Base-by-base conservation (phyloP, 2,888 invertebrate genomes). In the Graphium colonna region DNA sequence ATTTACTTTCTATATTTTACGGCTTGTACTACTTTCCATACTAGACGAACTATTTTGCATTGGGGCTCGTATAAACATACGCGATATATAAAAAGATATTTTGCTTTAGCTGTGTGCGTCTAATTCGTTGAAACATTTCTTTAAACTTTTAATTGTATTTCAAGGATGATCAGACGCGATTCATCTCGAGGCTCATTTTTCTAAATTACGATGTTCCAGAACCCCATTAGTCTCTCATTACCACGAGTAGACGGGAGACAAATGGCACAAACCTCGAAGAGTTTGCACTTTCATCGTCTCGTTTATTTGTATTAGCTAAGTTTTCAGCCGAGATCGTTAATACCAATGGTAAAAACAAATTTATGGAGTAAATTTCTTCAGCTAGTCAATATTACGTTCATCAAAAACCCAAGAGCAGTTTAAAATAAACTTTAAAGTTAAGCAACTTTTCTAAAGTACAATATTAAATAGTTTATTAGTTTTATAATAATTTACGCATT, bases 271-370 rank as follows among this genome's bases (percentile, higher is more conserved):
- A 66, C 62, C 65, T 69, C 68, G 69, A 71, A 68, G 68, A 71
- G 73, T 71, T 70, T 69, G 66, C 75, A 69, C 68, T 65, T 69
- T 66, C 63, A 60, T 66, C 63, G 61, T 60, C 62, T 70, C 75
- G 75, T 82, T 80, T 80, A 76, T 82, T 76, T 77, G 68, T 77
- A 77, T 80, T 78, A 79, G 71, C 74, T 66, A 77, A 79, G 75
- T 79, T 77, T 68, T 57, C 63, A 54, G 63, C 69, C 62, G 52
- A 68, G 69, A 77, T 77, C 80, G 77, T 80, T 79, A 77, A 75
- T 77, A 75, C 71, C 60, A 75, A 79, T 76, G 60, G 68, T 77
- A 75, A 74, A 21, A 21, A 21, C 21, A 3, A 21, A 21, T 5
- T 21, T 31, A 31, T 9, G 31, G 7, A 26, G 26, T 26, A n/a